These are phyloP conservation scores for Beris morrisii DNA, from an alignment of 2,888 invertebrate species.

Conservation along the genomic window DNA sequence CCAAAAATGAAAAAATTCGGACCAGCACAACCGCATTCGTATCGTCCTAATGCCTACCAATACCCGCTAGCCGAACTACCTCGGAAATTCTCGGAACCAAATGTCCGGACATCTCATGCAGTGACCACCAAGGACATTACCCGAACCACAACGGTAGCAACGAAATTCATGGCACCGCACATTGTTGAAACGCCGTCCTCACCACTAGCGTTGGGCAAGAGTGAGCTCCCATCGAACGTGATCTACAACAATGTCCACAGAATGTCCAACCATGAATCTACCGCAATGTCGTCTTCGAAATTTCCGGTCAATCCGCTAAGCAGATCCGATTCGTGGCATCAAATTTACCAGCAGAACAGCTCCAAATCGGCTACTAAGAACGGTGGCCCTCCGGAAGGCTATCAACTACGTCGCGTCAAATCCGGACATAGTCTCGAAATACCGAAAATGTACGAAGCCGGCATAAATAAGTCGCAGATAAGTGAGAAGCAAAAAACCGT, in stretches of 20 bases:
- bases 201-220: slow-evolving; percentile 42
- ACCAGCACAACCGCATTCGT: slow-evolving; percentile 53
- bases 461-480: slow-evolving; percentile 68
- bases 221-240: slow-evolving; percentile 50
- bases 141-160: neutral
- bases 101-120: slow-evolving; percentile 28
- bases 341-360: slow-evolving; percentile 58
- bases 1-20: slow-evolving; percentile 52
- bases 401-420: slow-evolving; percentile 62
- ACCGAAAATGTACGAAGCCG: slow-evolving; percentile 81
- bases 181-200: slow-evolving; percentile 53
- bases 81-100: slow-evolving; percentile 36
- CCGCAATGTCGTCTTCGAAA: slow-evolving; percentile 40
- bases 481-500: slow-evolving; percentile 72
- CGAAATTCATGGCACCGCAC: slow-evolving; percentile 41
- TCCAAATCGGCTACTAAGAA: slow-evolving; percentile 51
- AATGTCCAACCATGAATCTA: slow-evolving; percentile 35
- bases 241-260: slow-evolving; percentile 51
- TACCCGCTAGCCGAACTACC: slow-evolving; percentile 44
- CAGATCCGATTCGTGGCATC: slow-evolving; percentile 82
- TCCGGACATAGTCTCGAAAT: slow-evolving; percentile 74
- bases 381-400: slow-evolving; percentile 48
- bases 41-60: slow-evolving; percentile 53
- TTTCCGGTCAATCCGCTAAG: slow-evolving; percentile 55
- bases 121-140: slow-evolving; percentile 8